A percentile compares a stretch with the other conserved stretches of the same genome.
phyloP scores from a whole-genome alignment of 2,797 vertebrate genomes.

The Poecile montanus region DNA sequence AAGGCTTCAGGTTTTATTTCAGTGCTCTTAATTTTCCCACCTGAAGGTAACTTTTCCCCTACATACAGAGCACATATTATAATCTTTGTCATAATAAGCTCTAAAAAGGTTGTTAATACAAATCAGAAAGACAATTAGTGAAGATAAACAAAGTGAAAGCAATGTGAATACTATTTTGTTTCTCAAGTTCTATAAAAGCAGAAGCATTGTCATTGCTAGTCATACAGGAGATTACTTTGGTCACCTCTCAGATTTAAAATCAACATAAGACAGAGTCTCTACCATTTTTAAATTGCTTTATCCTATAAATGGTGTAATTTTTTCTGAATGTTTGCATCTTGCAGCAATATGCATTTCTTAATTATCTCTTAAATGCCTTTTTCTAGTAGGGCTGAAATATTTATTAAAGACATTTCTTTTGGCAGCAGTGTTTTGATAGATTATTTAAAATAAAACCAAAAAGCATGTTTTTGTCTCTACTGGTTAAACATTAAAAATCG shows the following conservation, averaged over 20 bases:
- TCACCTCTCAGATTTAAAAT: not conserved
- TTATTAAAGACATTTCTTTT: not conserved
- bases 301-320: not conserved
- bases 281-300: not conserved
- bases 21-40: not conserved
- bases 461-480: not conserved
- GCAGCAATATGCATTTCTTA: not conserved
- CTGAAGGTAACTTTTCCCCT: not conserved
- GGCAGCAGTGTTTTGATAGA: not conserved
- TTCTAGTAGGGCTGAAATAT: not conserved
- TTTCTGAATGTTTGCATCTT: not conserved
- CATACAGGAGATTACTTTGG: not conserved
- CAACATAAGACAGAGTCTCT: not conserved
- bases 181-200: not conserved
- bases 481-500: not conserved
- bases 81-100: not conserved
- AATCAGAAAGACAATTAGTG: not conserved
- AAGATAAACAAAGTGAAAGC: not conserved
- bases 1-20: not conserved
- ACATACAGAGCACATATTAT: not conserved
- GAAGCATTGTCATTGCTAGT: not conserved
- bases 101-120: not conserved
- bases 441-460: not conserved
- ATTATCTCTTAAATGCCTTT: not conserved
- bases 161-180: not conserved